These are phyloP conservation scores for Hyalella azteca DNA, from an alignment of 2,888 invertebrate genomes.

Conservation along the genomic window DNA sequence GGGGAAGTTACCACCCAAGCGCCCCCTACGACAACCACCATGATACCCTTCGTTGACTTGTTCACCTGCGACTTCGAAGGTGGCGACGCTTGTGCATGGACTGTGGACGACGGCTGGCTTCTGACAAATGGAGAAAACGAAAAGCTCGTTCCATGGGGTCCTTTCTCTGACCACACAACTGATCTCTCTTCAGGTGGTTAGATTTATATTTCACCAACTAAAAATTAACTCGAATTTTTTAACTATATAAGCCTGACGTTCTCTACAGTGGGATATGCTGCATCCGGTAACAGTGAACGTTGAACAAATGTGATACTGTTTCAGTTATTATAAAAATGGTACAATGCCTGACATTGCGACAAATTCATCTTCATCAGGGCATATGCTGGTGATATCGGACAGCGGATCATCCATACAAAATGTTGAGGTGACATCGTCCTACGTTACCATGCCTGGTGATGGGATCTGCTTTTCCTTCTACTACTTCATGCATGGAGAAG, in stretches of 20 bases:
- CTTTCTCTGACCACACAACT: conserved; percentile 48
- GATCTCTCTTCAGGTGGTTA: conserved; percentile 46
- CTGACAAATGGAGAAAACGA: conserved; percentile 39
- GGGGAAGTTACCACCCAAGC: background rate
- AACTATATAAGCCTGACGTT: too few relatives aligned
- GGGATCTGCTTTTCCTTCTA: conserved; percentile 46
- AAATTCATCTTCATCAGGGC: background rate
- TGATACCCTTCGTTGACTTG: conserved; percentile 27
- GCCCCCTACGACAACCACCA: conserved; percentile 33
- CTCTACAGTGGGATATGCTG: too few relatives aligned
- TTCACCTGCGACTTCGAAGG: conserved; percentile 48
- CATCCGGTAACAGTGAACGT: too few relatives aligned
- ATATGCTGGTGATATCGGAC: conserved; percentile 1
- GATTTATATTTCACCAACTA: too few relatives aligned
- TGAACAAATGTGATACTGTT: too few relatives aligned
- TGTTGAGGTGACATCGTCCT: conserved; percentile 26
- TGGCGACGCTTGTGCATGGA: conserved; percentile 42
- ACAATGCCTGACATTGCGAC: background rate
- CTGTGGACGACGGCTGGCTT: conserved; percentile 16
- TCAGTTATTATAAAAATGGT: too few relatives aligned
- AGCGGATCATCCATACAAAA: background rate
- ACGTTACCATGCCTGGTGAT: background rate
- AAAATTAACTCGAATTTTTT: too few relatives aligned
- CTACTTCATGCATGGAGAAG: conserved; percentile 51
- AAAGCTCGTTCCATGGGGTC: conserved; percentile 35